A percentile compares a stretch with the other conserved stretches of the same genome.
These are phyloP conservation scores for Meta bourneti DNA, from an alignment of 2,888 invertebrate genomes.

Conservation along the genomic window DNA sequence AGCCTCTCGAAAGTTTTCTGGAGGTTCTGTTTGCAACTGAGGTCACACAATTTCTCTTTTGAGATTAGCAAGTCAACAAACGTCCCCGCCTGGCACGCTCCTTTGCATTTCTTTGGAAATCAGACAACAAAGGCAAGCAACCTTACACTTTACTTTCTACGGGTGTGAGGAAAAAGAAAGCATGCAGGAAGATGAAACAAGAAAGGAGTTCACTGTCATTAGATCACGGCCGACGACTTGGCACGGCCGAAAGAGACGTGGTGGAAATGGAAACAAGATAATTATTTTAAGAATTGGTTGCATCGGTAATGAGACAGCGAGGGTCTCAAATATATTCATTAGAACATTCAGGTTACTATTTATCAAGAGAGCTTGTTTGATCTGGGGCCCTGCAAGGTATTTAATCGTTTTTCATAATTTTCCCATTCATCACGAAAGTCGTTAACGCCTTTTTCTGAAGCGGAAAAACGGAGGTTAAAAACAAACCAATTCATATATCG, in stretches of 20 bases:
- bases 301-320: not conserved
- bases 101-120: not conserved
- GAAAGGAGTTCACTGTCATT: not conserved
- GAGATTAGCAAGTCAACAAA: too few relatives aligned
- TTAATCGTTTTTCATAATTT: constrained; percentile 32
- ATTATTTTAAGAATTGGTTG: not conserved
- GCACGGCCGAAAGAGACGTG: not conserved
- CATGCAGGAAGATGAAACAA: not conserved
- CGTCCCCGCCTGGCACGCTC: too few relatives aligned
- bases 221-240: not conserved
- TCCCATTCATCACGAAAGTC: constrained; percentile 22
- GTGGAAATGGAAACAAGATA: not conserved
- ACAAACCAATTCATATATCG: too few relatives aligned
- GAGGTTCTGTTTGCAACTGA: too few relatives aligned
- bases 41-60: too few relatives aligned
- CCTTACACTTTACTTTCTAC: not conserved
- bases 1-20: too few relatives aligned
- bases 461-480: not conserved
- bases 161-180: not conserved
- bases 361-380: constrained; percentile 15
- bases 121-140: not conserved
- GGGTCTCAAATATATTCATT: constrained; percentile 25
- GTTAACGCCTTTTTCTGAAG: constrained; percentile 35
- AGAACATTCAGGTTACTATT: constrained; percentile 23
- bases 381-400: constrained; percentile 4